Base-by-base conservation (phyloP, 2,797 vertebrate genomes). In the Natrix natrix region DNA sequence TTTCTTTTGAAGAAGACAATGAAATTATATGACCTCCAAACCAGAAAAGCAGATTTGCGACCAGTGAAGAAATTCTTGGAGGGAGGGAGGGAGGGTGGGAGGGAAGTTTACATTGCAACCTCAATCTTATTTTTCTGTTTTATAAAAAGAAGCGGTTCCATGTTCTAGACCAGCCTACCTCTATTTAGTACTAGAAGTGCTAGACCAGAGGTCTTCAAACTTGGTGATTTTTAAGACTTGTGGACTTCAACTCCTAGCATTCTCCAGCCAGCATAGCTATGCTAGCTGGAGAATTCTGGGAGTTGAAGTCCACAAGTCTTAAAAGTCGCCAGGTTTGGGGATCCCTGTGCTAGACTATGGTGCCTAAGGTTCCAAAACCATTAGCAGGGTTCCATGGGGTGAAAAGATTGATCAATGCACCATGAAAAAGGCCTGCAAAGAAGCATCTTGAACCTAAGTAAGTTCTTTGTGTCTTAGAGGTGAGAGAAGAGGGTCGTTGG, bases 361-460 rank as follows among this genome's bases (percentile, higher is more conserved):
- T 5, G 22, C 10, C 74, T 83, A 24, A 48, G 1, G 24, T 48
- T 48, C 4, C 1, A 12, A 43, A 48, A 37, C 74, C 10, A 48
- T 48, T 20, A 5, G 74, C 24, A 24, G 37, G 74, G 12, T 1
- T 83, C 74, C 37, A 43, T 6, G 37, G 20, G 48, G 74, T 48
- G 74, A 10, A 48, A 48, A 48, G 20, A 83, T 12, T 48, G 37
- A 83, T 12, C 43, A 12, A 83, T 12, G 74, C 4, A 24, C 20
- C 22, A 94, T 89, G 8, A 94, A 94, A 92, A 94, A 92, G 61
- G 17, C 87, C 20, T 56, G 59, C 83, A 88, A 90, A 59, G 63
- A 92, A 94, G 94, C 87, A 37, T 60, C 57, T 24, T 60, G 5
- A 5, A 89, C 86, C 17, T 20, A 48, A 12, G n/a, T 48, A 56